These are phyloP conservation scores for Gymnobelideus leadbeateri DNA, from an alignment of 2,113 vertebrate genomes.

Conservation along the genomic window DNA sequence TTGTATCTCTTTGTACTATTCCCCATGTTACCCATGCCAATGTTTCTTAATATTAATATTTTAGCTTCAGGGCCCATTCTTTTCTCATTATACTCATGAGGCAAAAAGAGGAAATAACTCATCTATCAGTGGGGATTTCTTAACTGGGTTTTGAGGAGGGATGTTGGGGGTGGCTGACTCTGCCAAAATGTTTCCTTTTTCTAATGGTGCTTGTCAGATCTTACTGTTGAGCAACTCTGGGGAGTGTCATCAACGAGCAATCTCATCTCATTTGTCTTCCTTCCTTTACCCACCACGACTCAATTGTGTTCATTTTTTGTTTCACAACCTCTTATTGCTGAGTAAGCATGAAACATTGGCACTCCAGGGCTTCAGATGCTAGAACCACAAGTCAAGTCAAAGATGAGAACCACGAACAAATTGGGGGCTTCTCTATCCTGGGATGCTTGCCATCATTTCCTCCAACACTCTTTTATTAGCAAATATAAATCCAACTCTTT, in stretches of 20 bases:
- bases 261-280: constrained; percentile 78
- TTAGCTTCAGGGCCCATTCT: constrained; percentile 59
- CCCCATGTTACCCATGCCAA: constrained; percentile 56
- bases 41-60: constrained; percentile 71
- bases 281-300: constrained; percentile 71
- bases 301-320: constrained; percentile 60
- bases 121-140: constrained; percentile 80
- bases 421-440: constrained; percentile 22
- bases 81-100: constrained; percentile 68
- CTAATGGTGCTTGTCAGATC: constrained; percentile 76
- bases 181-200: constrained; percentile 83
- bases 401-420: constrained; percentile 34
- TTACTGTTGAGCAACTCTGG: constrained; percentile 71
- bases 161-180: constrained; percentile 78
- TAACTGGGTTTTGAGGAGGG: constrained; percentile 79
- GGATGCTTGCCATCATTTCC: constrained; percentile 17
- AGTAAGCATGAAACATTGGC: constrained; percentile 62
- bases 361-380: constrained; percentile 51
- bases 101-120: constrained; percentile 83
- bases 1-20: constrained; percentile 57
- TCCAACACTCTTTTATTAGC: constrained; percentile 63
- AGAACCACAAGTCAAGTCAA: constrained; percentile 52
- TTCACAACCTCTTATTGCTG: constrained; percentile 76
- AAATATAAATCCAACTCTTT: constrained; percentile 17
- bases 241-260: constrained; percentile 63